Evolutionary conservation across 2,888 invertebrate genomes (phyloP), one percentile per base, ranked within the genome.

Genomic region (Pollenia amentaria): DNA sequence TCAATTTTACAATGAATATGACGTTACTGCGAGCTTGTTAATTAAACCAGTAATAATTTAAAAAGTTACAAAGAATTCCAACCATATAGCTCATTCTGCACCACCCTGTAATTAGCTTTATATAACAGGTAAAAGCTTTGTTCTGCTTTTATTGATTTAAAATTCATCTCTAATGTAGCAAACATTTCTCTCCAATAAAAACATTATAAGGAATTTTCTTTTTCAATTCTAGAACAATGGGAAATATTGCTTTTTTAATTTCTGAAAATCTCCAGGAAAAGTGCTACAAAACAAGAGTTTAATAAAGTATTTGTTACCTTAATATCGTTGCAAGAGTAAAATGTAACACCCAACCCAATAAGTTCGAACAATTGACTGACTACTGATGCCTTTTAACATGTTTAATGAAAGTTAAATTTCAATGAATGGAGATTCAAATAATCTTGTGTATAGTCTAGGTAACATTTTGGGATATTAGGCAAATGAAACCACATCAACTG

Each of bases 351-450:
- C 12, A 14, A 18, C n/a, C 14, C 57, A 14, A 29, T 12, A 57
- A 7, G 7, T 38, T n/a, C 9, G 14, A 1, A 57, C 14, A 57
- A 29, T 29, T 29, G 29, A 29, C 29, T 6, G 6, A 6, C 29
- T 3, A 29, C 29, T 29, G 29, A 29, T 29, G 29, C 29, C 3
- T 29, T 29, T 29, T 29, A 51, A 55, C 60, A 16, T 9, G 40
- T 40, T 62, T 62, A 16, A 62, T 38, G 38, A 40, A 16, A 62
- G 38, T 60, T 10, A 60, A 60, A n/a, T 60, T 60, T 29, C 29
- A 29, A 29, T 29, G 29, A 29, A 29, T 29, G 1, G 29, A 29
- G 29, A 1, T 6, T 29, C 29, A 29, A 29, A 29, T 29, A 29
- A 29, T 29, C 6, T 29, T 29, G 11, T 6, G 11, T 21, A 55